Conservation (phyloP, 2,888 invertebrate genomes). For the Alentia gelatinosa region DNA sequence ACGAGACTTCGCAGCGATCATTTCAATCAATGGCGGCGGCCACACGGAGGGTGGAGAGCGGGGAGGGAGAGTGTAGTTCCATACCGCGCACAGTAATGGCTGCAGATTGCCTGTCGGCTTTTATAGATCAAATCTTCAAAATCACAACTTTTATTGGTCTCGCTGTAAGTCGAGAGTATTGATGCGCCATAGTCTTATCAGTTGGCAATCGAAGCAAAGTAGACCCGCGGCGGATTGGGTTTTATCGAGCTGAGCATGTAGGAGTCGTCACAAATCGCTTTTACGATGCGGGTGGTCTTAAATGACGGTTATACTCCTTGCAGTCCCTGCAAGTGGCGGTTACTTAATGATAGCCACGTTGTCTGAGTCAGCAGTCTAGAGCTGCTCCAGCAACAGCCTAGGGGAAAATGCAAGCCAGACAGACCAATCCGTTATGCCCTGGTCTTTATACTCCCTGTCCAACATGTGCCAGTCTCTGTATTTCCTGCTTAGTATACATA, state of each 20-base stretch:
- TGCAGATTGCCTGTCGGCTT: neutral
- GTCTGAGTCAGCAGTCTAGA: neutral
- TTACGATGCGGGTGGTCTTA: neutral
- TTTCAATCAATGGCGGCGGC: neutral
- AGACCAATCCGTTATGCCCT: too few species aligned
- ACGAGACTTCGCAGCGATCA: constrained; percentile 7
- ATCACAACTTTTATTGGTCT: neutral
- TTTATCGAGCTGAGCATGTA: neutral
- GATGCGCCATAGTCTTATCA: neutral
- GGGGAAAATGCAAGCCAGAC: too few species aligned
- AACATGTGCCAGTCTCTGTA: too few species aligned
- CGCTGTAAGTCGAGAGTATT: neutral
- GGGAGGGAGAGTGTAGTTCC: neutral
- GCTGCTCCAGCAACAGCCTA: too few species aligned
- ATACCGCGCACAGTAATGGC: neutral
- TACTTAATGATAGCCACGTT: neutral
- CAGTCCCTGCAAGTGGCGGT: neutral
- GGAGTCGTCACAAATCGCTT: neutral
- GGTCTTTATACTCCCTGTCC: too few species aligned
- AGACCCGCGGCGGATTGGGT: neutral
- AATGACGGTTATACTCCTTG: neutral
- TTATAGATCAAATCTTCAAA: constrained; percentile 1
- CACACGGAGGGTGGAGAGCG: neutral
- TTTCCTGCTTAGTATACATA: too few species aligned
- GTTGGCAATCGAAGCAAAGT: constrained; percentile 2